Evolutionary conservation across 2,797 vertebrate species (phyloP).

Genomic region (Pagetopsis macropterus): DNA sequence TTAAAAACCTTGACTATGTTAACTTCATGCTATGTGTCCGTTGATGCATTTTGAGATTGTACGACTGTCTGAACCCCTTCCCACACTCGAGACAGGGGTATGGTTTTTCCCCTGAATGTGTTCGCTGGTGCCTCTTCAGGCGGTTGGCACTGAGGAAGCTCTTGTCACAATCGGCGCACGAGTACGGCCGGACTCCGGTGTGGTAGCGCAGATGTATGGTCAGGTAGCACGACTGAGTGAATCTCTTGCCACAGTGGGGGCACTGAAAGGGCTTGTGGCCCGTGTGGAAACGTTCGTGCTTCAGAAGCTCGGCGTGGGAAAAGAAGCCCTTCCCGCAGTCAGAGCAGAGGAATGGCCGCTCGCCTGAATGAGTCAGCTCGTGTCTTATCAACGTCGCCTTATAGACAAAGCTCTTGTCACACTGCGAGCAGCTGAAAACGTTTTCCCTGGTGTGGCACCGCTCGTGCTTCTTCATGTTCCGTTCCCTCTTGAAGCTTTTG

Average conservation of each 20-base stretch:
- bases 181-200: conserved; percentile 77
- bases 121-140: conserved; percentile 80
- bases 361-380: conserved; percentile 81
- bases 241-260: conserved; percentile 77
- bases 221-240: conserved; percentile 84
- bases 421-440: conserved; percentile 78
- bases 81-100: conserved; percentile 76
- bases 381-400: conserved; percentile 79
- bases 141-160: conserved; percentile 82
- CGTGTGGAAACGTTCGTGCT: conserved; percentile 83
- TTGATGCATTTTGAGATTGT: conserved; percentile 82
- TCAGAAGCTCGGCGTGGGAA: conserved; percentile 78
- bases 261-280: conserved; percentile 84
- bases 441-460: conserved; percentile 79
- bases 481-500: conserved; percentile 81
- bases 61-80: conserved; percentile 77
- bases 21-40: conserved; percentile 68
- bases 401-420: conserved; percentile 80
- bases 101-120: conserved; percentile 78
- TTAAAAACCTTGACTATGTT: conserved; percentile 1
- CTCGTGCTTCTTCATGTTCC: conserved; percentile 79
- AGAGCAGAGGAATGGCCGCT: conserved; percentile 81
- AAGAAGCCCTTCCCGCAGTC: conserved; percentile 84
- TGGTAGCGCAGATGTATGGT: conserved; percentile 83
- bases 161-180: conserved; percentile 78